These are phyloP conservation scores for Lepidurus arcticus DNA, from an alignment of 1,140 invertebrate species.

Conservation along the genomic window DNA sequence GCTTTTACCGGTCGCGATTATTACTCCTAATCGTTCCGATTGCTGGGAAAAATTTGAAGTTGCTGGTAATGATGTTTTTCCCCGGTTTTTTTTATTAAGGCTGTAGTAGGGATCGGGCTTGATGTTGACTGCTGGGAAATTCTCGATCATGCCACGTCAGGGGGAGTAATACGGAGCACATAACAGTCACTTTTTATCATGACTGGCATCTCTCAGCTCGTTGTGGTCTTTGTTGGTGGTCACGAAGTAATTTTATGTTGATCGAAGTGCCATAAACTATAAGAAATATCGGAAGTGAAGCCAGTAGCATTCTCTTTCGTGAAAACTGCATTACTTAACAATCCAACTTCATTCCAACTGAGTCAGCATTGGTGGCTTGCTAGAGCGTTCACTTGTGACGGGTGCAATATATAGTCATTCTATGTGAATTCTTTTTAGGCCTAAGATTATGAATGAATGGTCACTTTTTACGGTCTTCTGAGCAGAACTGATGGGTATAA, in stretches of 20 bases:
- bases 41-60: background rate
- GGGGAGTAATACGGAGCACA: background rate
- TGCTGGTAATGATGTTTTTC: background rate
- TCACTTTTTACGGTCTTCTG: background rate
- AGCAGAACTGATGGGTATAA: constrained; percentile 14
- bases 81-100: background rate
- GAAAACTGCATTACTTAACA: no score
- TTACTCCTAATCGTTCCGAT: background rate
- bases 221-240: constrained; percentile 1
- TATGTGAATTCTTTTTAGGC: background rate
- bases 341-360: no score
- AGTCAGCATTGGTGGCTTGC: background rate
- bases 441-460: background rate
- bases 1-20: background rate
- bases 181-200: background rate
- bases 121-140: background rate
- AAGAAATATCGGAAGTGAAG: background rate
- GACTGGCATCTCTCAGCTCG: background rate
- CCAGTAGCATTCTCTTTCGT: no score
- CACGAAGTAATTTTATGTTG: background rate
- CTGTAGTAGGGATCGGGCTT: background rate
- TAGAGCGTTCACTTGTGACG: background rate
- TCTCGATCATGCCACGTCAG: background rate
- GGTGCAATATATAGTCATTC: background rate
- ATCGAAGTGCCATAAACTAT: background rate